A percentile compares a stretch with the other conserved stretches of the same genome.
These are phyloP conservation scores for Australoheros scitulus DNA, from an alignment of 2,113 vertebrate genomes.

Conservation along the genomic window DNA sequence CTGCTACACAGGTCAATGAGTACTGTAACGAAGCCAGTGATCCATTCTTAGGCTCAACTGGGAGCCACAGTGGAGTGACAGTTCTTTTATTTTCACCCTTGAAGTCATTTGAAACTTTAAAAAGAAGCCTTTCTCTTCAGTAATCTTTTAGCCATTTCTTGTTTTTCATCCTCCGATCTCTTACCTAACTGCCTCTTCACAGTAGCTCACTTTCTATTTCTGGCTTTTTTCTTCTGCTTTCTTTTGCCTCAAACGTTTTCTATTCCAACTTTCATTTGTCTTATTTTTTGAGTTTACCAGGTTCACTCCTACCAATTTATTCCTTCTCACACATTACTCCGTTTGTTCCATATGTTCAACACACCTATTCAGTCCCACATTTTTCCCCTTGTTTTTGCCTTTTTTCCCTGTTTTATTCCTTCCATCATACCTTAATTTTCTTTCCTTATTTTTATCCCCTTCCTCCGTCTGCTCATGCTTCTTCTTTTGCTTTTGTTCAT, in stretches of 20 bases:
- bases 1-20: conserved; percentile 56
- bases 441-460: neutral
- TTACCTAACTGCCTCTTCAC: neutral
- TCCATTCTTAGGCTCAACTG: conserved; percentile 41
- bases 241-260: neutral
- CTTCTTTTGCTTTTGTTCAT: neutral
- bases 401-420: neutral
- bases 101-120: conserved; percentile 15
- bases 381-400: neutral
- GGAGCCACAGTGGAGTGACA: conserved; percentile 27
- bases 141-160: neutral
- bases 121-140: neutral
- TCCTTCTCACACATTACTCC: neutral
- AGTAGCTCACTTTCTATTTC: neutral
- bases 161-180: neutral
- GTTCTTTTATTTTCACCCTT: conserved; percentile 36
- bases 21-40: conserved; percentile 34
- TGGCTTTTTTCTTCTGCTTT: neutral
- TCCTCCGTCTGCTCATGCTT: neutral
- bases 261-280: neutral
- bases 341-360: neutral
- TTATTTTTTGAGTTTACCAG: neutral
- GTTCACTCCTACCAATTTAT: neutral
- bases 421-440: neutral
- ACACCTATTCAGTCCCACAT: neutral